Evolutionary conservation across 2,797 vertebrate genomes (phyloP), one percentile per base, ranked within the genome.

Genomic region (Eulemur coronatus): DNA sequence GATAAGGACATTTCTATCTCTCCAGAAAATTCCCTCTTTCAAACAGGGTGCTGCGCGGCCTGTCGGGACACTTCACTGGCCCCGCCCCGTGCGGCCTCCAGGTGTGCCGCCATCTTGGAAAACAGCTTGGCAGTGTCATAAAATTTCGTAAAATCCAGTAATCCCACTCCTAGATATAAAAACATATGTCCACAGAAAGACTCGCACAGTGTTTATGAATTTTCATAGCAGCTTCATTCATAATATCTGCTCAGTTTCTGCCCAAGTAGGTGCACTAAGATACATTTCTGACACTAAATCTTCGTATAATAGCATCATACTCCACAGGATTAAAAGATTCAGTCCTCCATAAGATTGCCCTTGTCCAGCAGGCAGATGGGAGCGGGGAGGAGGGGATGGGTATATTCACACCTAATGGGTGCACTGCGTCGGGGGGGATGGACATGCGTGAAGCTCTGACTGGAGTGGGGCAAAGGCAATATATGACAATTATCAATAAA

Each of bases 21-120:
- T 50, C 28, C 41, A 63, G 26, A 61, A 85, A 73, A 7, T 33
- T 65, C 22, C 18, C 4, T 12, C 48, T 8, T 2, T 43, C 9
- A 97, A 97, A 52, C 35, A 4, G 4, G 12, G 46, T 20, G 14
- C 84, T 97, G 97, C 96, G 78, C 3, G 59, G 98, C 96, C 97
- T 48, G 96, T 91, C 97, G 98, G 98, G 98, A 35, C 38, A 1
- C 12, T 50, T 17, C 7, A 18, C 92, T 20, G 43, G 97, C 93
- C 96, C 97, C 96, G 38, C 50, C 95, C 86, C 24, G 46, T 7
- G 43, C 43, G 9, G 43, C 8, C 43, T 43, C 43, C 43, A 9
- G 43, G 43, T 2, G 8, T 43, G 43, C 43, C 43, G 9, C 43
- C 43, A 43, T 43, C 43, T 57, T n/a, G 35, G 15, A 72, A 85